Base-by-base conservation (phyloP, 2,797 vertebrate genomes). In the Sebastes melanostomus region DNA sequence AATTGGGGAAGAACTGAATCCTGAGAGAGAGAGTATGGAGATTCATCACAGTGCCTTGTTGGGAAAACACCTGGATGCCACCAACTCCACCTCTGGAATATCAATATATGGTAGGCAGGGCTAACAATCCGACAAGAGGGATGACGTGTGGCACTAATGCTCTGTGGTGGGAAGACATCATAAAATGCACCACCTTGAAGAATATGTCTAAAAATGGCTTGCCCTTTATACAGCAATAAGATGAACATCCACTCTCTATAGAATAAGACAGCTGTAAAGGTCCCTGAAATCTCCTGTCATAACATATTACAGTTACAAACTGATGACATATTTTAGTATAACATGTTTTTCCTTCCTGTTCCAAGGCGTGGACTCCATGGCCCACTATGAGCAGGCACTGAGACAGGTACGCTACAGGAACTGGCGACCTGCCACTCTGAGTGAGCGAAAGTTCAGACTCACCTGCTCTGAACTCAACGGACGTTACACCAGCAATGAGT, bases 391-490 rank as follows among this genome's bases (percentile, higher is more conserved):
- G 84, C 96, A 97, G 89, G 97, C 96, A 3, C 93, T 99, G 73
- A 96, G 80, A 60, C 97, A 98, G 90, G 90, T 99, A 81, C 97
- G 92, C n/a, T 99, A 99, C 89, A 97, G 95, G 76, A 96, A 97
- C 93, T 97, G 96, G 97, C 91, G 59, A 65, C 93, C 96, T 0
- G 92, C 94, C 27, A 86, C 90, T 60, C 91, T 97, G 32, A 96
- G 92, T 0, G 94, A 96, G 54, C 96, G 98, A 63, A 95, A 90
- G 76, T 99, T 99, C 94, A 95, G 95, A 85, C 95, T 99, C 90
- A 98, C 97, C 89, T 99, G 98, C 93, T 99, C 98, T 0, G 98
- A 99, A 84, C 96, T 99, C 74, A 99, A 99, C 0, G 98, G 98
- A 5, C 98, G 97, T 14, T 99, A 99, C 82, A 97, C 95, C 75